These are phyloP conservation scores for Brachylomia viminalis DNA, from an alignment of 2,888 invertebrate genomes.

Conservation along the genomic window DNA sequence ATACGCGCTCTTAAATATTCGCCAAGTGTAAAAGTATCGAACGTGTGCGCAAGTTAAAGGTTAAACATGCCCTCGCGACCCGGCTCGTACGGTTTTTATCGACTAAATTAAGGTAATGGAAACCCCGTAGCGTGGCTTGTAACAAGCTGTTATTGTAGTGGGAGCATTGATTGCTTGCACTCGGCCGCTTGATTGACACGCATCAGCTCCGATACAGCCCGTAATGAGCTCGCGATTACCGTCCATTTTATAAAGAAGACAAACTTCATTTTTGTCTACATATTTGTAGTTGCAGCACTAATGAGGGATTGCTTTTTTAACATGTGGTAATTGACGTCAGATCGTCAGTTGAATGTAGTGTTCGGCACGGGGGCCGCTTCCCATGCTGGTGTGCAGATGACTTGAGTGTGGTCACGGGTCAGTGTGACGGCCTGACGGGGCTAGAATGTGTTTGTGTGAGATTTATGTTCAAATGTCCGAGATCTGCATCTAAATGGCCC, in stretches of 20 bases:
- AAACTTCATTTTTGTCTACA: slow-evolving; percentile 75
- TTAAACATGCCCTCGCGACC: slow-evolving; percentile 81
- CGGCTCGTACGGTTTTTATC: slow-evolving; percentile 80
- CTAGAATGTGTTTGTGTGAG: slow-evolving; percentile 66
- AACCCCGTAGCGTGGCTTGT: slow-evolving; percentile 78
- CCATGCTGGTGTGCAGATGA: slow-evolving; percentile 47
- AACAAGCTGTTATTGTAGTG: slow-evolving; percentile 85
- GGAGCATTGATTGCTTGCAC: slow-evolving; percentile 79
- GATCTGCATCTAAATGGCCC: slow-evolving; percentile 42
- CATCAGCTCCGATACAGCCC: slow-evolving; percentile 80
- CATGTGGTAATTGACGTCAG: slow-evolving; percentile 73
- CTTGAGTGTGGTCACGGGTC: slow-evolving; percentile 67
- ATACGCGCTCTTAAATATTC: too few species aligned
- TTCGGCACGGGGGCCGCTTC: slow-evolving; percentile 63
- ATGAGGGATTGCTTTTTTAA: slow-evolving; percentile 74
- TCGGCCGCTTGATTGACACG: slow-evolving; percentile 82
- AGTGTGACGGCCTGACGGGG: slow-evolving; percentile 67
- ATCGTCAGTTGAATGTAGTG: slow-evolving; percentile 68
- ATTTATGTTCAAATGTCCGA: slow-evolving; percentile 66
- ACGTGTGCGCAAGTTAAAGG: slow-evolving; percentile 76
- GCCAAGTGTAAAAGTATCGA: slow-evolving; percentile 71
- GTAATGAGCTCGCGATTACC: slow-evolving; percentile 85
- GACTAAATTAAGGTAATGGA: slow-evolving; percentile 84
- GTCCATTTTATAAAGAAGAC: slow-evolving; percentile 77
- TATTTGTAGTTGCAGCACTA: slow-evolving; percentile 71